Evolutionary conservation across 2,888 invertebrate species (phyloP), one percentile per base, ranked within the genome.

Genomic region (Craniophora ligustri): DNA sequence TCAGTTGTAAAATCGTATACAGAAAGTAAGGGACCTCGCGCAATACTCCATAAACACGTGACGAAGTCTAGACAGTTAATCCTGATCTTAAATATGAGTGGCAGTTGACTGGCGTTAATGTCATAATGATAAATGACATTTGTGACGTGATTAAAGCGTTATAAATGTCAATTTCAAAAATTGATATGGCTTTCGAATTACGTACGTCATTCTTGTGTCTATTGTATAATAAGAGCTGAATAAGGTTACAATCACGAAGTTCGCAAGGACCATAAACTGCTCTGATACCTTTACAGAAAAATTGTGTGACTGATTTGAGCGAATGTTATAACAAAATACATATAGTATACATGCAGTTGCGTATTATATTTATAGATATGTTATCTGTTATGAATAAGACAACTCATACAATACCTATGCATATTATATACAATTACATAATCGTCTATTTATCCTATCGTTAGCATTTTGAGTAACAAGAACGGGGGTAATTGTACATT

Each of bases 401-500:
- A 45, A 30, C 44, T 42, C 30, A 53, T 51, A 40, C 26, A 26
- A 26, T 26, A 45, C 35, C 31, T 31, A 42, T 45, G 34, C 30
- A 5, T 14, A n/a, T n/a, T n/a, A 41, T 46, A 19, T 40, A 50
- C 32, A 39, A 30, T 63, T 34, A 61, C 61, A 28, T 62, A 67
- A 61, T 61, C 62, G 44, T 45, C 48, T 64, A 55, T 62, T 67
- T 67, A 67, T 45, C 54, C 28, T 34, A 13, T 48, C 44, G 30
- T 53, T 51, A 35, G 45, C 18, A 26, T 60, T 47, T 18, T 47
- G 15, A 47, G 19, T 54, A 44, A 40, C 15, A 30, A 18, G 40
- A 26, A 28, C 32, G 18, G 39, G 10, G 23, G 30, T 30, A 19
- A 30, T 18, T 34, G 15, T 2, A 30, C 21, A 38, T 34, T 34